Evolutionary conservation across 2,113 vertebrate genomes (phyloP).

Genomic region (Phoxinus phoxinus): DNA sequence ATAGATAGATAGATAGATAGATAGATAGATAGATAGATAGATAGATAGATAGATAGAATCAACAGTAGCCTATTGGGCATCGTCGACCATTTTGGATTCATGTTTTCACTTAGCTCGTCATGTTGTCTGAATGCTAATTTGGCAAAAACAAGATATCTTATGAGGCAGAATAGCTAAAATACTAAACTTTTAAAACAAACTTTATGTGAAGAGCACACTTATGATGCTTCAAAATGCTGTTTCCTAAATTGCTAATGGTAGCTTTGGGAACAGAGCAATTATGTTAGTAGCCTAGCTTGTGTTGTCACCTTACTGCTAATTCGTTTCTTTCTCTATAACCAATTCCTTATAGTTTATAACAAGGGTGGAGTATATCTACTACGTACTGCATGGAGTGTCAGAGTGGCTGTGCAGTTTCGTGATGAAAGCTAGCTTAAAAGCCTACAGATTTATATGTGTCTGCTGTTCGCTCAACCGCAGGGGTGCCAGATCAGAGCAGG

Average conservation of each 20-base stretch:
- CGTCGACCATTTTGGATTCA: not conserved
- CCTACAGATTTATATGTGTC: constrained; percentile 22
- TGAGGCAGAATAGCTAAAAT: not conserved
- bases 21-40: too few species aligned
- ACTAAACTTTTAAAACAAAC: not conserved
- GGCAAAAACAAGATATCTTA: not conserved
- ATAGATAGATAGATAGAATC: not conserved
- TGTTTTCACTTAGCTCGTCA: not conserved
- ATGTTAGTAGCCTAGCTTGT: not conserved
- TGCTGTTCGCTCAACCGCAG: constrained; percentile 28
- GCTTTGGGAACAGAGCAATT: not conserved
- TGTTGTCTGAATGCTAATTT: not conserved
- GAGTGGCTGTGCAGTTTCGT: constrained; percentile 32
- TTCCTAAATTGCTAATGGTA: not conserved
- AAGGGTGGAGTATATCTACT: constrained; percentile 25
- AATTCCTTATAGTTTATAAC: not conserved
- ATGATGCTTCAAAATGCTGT: not conserved
- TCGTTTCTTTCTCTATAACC: not conserved
- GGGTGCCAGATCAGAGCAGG: constrained; percentile 40
- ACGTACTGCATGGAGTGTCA: not conserved
- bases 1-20: too few species aligned
- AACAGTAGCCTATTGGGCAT: not conserved
- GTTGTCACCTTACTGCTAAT: not conserved
- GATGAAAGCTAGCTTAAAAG: constrained; percentile 46
- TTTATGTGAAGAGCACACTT: not conserved